A percentile compares a stretch with the other conserved stretches of the same genome.
Evolutionary conservation across 2,113 vertebrate genomes (phyloP).

Genomic region (Natator depressus): DNA sequence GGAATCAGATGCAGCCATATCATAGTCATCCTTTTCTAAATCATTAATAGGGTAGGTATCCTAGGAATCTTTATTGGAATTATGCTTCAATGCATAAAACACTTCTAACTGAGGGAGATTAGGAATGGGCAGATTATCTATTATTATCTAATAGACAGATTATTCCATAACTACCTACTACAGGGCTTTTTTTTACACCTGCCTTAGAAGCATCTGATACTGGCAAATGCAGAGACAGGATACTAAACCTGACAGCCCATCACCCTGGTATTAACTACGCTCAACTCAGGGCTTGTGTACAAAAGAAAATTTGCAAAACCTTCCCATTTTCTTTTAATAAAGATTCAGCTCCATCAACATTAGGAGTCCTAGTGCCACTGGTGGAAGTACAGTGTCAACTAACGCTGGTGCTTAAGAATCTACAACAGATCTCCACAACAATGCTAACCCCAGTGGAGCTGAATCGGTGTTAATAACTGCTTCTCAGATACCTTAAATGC

Average conservation of each 20-base stretch:
- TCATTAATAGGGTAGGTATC: background rate
- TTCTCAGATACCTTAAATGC: background rate
- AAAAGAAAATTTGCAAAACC: background rate
- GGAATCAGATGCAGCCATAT: background rate
- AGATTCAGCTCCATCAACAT: background rate
- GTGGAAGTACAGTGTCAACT: background rate
- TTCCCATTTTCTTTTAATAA: background rate
- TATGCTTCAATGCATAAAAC: background rate
- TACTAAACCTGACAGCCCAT: background rate
- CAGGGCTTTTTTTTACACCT: background rate
- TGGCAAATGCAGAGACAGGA: background rate
- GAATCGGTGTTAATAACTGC: background rate
- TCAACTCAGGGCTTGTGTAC: background rate
- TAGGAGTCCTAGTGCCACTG: background rate
- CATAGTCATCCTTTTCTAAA: background rate
- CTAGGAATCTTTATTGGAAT: background rate
- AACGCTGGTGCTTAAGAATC: background rate
- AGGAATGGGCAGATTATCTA: background rate
- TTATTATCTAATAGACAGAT: background rate
- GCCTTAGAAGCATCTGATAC: background rate
- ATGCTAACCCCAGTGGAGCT: background rate
- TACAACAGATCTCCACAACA: background rate
- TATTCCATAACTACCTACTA: background rate
- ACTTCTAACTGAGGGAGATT: background rate
- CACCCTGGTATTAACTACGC: background rate